Conservation (phyloP, 1,140 invertebrate genomes). For the Teleopsis dalmanni region DNA sequence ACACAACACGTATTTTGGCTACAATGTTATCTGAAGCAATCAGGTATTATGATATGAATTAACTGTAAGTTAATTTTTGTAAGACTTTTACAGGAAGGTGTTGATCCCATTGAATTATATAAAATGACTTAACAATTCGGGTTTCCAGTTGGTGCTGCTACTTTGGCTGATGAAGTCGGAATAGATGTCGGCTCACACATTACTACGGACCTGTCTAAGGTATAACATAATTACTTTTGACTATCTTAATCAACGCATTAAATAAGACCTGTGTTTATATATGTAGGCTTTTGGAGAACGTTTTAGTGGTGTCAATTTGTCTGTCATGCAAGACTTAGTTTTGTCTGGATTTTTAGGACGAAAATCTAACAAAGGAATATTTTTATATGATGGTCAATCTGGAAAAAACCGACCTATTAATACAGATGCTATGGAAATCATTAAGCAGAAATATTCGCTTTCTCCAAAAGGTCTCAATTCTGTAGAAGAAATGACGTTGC, state of each 20-base stretch:
- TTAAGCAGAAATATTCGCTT: constrained; percentile 75
- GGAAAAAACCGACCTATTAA: constrained; percentile 68
- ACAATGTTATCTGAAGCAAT: constrained; percentile 87
- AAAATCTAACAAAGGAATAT: constrained; percentile 93
- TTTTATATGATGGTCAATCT: constrained; percentile 64
- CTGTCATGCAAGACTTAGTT: constrained; percentile 81
- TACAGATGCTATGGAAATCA: constrained; percentile 65
- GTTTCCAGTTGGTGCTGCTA: constrained; percentile 93
- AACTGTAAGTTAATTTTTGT: too few relatives aligned
- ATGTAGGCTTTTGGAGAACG: constrained; percentile 71
- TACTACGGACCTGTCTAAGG: constrained; percentile 70
- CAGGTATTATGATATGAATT: too few relatives aligned
- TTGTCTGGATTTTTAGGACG: constrained; percentile 84
- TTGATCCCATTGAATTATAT: constrained; percentile 83
- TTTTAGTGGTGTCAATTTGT: constrained; percentile 68
- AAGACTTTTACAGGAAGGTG: constrained; percentile 87
- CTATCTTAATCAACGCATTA: background rate
- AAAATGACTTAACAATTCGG: constrained; percentile 84
- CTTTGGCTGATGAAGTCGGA: constrained; percentile 88
- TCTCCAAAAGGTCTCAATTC: constrained; percentile 69
- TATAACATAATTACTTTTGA: constrained; percentile 20
- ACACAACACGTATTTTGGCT: constrained; percentile 91
- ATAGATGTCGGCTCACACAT: constrained; percentile 91
- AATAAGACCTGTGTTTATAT: background rate
- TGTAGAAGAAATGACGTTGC: constrained; percentile 83